Conservation (phyloP, 2,113 vertebrate genomes). For the Rhinolophus ferrumequinum region DNA sequence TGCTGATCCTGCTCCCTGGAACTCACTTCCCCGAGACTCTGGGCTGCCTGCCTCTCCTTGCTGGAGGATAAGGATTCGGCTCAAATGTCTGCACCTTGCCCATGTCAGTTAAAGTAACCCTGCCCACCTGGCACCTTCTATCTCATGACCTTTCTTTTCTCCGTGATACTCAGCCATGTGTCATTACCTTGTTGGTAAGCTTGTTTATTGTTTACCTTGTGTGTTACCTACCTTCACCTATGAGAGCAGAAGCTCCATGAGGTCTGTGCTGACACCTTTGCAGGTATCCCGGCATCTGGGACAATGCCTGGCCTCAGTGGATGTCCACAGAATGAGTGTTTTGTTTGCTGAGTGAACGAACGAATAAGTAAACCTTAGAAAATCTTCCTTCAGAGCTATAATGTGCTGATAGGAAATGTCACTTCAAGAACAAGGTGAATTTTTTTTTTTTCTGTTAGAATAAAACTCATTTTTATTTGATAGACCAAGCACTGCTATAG, state of each 20-base stretch:
- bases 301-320: not conserved
- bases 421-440: not conserved
- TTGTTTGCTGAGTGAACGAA: not conserved
- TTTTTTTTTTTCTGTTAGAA: not conserved
- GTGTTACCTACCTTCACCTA: not conserved
- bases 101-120: not conserved
- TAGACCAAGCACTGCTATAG: fast-evolving
- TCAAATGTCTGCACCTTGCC: not conserved
- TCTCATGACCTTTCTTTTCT: not conserved
- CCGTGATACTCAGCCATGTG: not conserved
- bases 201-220: not conserved
- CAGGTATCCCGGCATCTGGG: not conserved
- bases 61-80: not conserved
- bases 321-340: not conserved
- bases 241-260: not conserved
- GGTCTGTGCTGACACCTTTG: not conserved
- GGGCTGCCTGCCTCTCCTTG: not conserved
- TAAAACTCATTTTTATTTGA: not conserved
- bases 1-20: not conserved
- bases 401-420: not conserved
- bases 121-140: no score
- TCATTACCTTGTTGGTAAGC: not conserved
- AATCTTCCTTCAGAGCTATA: not conserved
- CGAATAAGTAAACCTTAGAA: not conserved
- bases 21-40: fast-evolving